Base-by-base conservation (phyloP, 2,888 invertebrate species). In the Melangyna quadrimaculata region DNA sequence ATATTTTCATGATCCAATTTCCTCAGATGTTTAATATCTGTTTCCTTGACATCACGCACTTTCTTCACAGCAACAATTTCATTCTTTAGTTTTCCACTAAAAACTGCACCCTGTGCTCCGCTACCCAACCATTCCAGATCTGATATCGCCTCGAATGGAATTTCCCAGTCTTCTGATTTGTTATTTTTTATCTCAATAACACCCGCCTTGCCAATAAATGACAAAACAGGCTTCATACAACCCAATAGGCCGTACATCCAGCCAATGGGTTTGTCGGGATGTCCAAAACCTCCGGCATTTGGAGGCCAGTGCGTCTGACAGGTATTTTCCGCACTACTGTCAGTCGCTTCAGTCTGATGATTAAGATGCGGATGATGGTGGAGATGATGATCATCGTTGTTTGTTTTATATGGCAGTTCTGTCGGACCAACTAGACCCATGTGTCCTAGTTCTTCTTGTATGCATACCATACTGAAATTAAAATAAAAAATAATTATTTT, bases 1-100 rank as follows among this genome's bases (percentile, higher is more conserved):
- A 99, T 97, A 91, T 99, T 99, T n/a, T 96, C 96, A 92, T 99
- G 98, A 90, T 98, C 97, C 75, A 99, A 94, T 92, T 98, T 97
- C 78, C 97, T 93, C 87, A 99, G 93, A 92, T 98, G 98, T 89
- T 95, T 95, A 87, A 99, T 98, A 90, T 99, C 97, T 1, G 98
- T 98, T 92, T 99, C 99, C 89, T 96, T 95, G 88, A 96, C 95
- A 89, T 98, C 97, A 71, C 96, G 94, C 0, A 99, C 97, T 93
- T 99, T 98, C 93, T 99, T 99, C 27, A 99, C 98, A 24, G 99
- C 99, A 14, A 99, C 97, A 89, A 95, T 95, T 91, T 97, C 96
- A 82, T 95, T 96, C 87, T 94, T 95, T 80, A 97, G 93, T 89
- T 94, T 95, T 0, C 98, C 99, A 71, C 96, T 95, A 92, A 97